Percentiles rank a stretch among this genome's conserved stretches.
Conservation (phyloP, 2,113 vertebrate genomes). For the Antigone vipio region DNA sequence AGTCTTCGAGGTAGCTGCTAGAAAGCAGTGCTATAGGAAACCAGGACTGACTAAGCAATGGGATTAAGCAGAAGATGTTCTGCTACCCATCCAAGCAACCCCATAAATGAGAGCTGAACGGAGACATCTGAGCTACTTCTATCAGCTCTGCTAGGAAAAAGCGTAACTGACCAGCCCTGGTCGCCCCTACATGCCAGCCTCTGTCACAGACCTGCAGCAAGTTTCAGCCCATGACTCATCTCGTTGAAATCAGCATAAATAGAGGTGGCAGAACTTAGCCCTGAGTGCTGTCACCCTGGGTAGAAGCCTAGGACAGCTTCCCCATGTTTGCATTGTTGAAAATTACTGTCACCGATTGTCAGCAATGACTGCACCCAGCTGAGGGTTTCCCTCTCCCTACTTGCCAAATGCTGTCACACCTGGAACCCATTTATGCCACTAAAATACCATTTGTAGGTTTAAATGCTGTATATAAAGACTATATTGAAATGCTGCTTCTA, state of each 20-base stretch:
- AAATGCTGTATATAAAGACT: background rate
- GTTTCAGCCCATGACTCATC: background rate
- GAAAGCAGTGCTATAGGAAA: background rate
- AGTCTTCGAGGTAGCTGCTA: background rate
- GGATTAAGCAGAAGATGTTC: background rate
- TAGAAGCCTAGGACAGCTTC: background rate
- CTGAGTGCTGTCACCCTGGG: background rate
- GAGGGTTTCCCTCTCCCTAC: background rate
- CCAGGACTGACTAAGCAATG: background rate
- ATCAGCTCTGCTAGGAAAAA: background rate
- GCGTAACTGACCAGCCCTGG: background rate
- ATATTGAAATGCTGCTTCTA: background rate
- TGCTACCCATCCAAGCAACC: background rate
- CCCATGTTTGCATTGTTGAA: background rate
- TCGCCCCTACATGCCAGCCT: rapidly evolving
- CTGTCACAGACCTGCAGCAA: background rate
- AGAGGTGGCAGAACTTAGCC: background rate
- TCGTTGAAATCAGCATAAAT: background rate
- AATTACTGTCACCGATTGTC: background rate
- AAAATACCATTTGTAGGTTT: background rate
- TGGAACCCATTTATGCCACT: background rate
- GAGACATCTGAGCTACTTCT: background rate
- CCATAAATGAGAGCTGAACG: background rate
- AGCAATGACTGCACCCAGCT: background rate
- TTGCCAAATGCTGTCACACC: background rate